Evolutionary conservation across 2,797 vertebrate species (phyloP), one percentile per base, ranked within the genome.

Genomic region (Amazona ochrocephala): DNA sequence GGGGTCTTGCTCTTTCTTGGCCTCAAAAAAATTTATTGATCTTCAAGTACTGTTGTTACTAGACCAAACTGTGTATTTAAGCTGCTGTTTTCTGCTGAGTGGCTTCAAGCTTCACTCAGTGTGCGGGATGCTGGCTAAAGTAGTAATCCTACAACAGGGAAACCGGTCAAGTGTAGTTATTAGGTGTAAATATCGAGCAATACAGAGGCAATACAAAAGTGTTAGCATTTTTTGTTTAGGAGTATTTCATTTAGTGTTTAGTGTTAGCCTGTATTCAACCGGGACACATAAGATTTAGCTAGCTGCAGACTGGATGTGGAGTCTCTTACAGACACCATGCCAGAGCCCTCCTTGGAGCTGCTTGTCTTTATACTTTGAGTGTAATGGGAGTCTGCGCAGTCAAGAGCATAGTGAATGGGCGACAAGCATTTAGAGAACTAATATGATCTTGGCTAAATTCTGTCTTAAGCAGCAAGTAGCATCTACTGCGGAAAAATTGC

Each of bases 311-410:
- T 67, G 60, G 45, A 13, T 0, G 0, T n/a, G 45, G 42, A 62
- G 26, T 41, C 60, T 76, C 7, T 47, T 74, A 13, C 39, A n/a
- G 18, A 3, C 3, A 7, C 37, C 5, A 1, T 61, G 32, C 32
- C 0, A 1, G 44, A 64, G 37, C 2, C 2, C 21, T 7, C 44
- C 50, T 71, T 60, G 41, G 67, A 66, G 27, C 14, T 44, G 19
- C 32, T 64, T 15, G 1, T 56, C 41, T 19, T 48, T 65, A 41
- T 47, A 7, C 10, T 1, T 15, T 1, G 10, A 34, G 34, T 4
- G 5, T 29, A 39, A 45, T 0, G 0, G 12, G 61, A 13, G 4
- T 17, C 39, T 72, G 34, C 0, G 2, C 23, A 17, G 24, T 37
- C 16, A 60, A 60, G 56, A 17, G 15, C n/a, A 17, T 37, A 37